These are phyloP conservation scores for Panagrolaimus sp. DNA, from an alignment of 1,140 invertebrate species.

Conservation along the genomic window DNA sequence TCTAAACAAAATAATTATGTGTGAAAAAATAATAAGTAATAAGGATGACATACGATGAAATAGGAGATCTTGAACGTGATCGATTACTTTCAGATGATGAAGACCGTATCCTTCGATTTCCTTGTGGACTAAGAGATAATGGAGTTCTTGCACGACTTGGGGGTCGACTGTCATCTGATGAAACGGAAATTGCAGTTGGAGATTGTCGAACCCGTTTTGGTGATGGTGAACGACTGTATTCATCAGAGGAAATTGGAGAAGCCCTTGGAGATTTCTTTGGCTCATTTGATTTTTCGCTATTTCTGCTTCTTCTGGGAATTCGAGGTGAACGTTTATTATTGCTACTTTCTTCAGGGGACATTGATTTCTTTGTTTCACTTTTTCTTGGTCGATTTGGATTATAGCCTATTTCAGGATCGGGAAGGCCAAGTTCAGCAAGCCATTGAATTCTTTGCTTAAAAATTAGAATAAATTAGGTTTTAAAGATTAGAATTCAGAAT, in stretches of 20 bases:
- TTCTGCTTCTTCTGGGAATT: background rate
- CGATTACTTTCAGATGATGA: no score
- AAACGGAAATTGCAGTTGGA: background rate
- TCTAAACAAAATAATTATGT: no score
- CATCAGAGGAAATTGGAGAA: background rate
- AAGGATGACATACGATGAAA: no score
- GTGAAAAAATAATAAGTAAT: no score
- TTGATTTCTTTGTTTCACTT: background rate
- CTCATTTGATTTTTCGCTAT: background rate
- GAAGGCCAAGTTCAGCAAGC: background rate
- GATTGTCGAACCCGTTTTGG: background rate
- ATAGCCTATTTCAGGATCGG: background rate
- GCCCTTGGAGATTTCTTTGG: background rate
- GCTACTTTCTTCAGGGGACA: background rate
- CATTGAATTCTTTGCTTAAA: background rate
- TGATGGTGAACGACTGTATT: background rate
- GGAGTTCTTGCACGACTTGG: no score
- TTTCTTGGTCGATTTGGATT: conserved; percentile 5
- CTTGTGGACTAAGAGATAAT: no score
- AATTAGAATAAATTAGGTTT: no score
- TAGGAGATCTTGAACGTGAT: no score
- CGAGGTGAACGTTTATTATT: background rate
- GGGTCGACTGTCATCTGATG: no score
- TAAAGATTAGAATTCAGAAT: no score
- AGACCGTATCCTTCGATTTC: no score